Percentiles rank a stretch among this genome's conserved stretches.
Evolutionary conservation across 2,113 vertebrate genomes (phyloP).

Genomic region (Lampris incognitus): DNA sequence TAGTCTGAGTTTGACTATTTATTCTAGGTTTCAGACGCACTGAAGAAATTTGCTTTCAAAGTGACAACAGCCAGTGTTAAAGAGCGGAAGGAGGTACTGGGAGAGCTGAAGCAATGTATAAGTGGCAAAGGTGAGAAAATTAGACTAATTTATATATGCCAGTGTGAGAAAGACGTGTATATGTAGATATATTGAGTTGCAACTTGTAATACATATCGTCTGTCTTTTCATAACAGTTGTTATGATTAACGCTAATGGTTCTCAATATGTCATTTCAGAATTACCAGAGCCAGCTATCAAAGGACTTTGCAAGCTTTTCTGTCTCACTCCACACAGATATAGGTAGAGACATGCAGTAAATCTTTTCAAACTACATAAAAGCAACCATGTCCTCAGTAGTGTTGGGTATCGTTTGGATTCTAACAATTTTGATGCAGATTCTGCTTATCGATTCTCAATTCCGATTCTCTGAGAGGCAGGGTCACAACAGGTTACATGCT

Average conservation of each 20-base stretch:
- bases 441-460: too few species aligned
- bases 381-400: too few species aligned
- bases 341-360: constrained; percentile 77
- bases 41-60: constrained; percentile 94
- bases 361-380: background rate
- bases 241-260: background rate
- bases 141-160: too few species aligned
- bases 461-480: too few species aligned
- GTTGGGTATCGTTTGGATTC: background rate
- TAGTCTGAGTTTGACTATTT: constrained; percentile 1
- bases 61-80: constrained; percentile 96
- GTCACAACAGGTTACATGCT: too few species aligned
- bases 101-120: constrained; percentile 89
- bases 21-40: constrained; percentile 89
- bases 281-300: constrained; percentile 92
- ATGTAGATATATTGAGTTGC: too few species aligned
- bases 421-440: background rate
- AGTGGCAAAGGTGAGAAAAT: constrained; percentile 87
- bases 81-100: constrained; percentile 91
- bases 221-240: background rate
- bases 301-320: constrained; percentile 96
- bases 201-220: background rate
- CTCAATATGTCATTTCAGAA: constrained; percentile 52
- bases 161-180: too few species aligned
- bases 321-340: constrained; percentile 95